Evolutionary conservation across 2,888 invertebrate species (phyloP).

Genomic region (Glyphotaelius pellucidus): DNA sequence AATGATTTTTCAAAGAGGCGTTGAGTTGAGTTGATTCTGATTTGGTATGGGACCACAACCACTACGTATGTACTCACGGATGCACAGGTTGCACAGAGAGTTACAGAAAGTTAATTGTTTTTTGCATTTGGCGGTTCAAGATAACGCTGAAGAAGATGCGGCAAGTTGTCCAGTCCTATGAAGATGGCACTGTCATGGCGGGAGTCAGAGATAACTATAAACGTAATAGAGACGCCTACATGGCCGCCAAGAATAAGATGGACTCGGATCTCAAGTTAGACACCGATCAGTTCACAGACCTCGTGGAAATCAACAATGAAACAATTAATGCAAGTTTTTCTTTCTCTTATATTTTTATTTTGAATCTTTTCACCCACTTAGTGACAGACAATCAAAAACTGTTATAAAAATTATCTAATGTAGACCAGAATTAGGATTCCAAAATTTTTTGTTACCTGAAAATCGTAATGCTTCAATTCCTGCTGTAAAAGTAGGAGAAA

Average conservation of each 20-base stretch:
- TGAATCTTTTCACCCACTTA: neutral
- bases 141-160: conserved; percentile 33
- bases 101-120: neutral
- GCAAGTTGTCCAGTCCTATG: conserved; percentile 42
- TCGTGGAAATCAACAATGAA: conserved; percentile 28
- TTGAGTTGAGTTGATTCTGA: too few relatives aligned
- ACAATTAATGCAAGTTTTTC: conserved; percentile 24
- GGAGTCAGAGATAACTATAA: conserved; percentile 30
- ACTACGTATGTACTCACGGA: too few relatives aligned
- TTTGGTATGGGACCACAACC: too few relatives aligned
- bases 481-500: too few relatives aligned
- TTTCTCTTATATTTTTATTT: neutral
- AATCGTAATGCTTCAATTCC: neutral
- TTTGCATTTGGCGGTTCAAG: neutral
- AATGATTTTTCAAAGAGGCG: too few relatives aligned
- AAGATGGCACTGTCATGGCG: conserved; percentile 36
- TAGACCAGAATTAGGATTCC: neutral
- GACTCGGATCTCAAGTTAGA: conserved; percentile 1
- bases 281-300: conserved; percentile 41
- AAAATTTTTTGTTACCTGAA: neutral
- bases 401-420: too few relatives aligned
- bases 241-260: conserved; percentile 29
- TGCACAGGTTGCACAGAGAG: too few relatives aligned
- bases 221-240: conserved; percentile 38
- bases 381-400: too few relatives aligned